Percentiles rank a stretch among this genome's conserved stretches.
These are phyloP conservation scores for Picus viridis DNA, from an alignment of 2,797 vertebrate species.

Conservation along the genomic window DNA sequence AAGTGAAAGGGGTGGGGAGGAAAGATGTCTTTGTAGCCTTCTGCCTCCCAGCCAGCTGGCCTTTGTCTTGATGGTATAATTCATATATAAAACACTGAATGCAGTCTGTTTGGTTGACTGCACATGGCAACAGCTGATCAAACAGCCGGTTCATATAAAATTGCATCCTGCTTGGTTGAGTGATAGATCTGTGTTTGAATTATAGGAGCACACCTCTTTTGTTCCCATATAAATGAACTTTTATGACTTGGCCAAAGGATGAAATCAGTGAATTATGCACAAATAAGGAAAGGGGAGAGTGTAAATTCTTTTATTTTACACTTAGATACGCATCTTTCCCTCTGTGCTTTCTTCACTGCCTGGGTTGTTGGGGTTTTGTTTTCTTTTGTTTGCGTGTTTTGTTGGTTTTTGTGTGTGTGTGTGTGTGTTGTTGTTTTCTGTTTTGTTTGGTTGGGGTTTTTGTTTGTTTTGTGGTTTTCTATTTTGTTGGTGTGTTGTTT, in stretches of 20 bases:
- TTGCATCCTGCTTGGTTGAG: constrained; percentile 34
- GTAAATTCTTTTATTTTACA: not conserved
- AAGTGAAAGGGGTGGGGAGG: not conserved
- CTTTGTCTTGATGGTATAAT: not conserved
- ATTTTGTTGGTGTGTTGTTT: too few relatives aligned
- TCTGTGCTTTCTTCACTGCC: not conserved
- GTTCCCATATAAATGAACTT: not conserved
- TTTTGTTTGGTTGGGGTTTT: too few relatives aligned
- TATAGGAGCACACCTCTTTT: constrained; percentile 33
- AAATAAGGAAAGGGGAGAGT: not conserved
- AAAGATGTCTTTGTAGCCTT: not conserved
- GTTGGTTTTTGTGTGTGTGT: too few relatives aligned
- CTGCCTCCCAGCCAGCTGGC: not conserved
- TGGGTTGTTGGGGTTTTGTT: too few relatives aligned
- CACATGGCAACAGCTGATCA: constrained; percentile 64
- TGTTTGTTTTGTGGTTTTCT: too few relatives aligned
- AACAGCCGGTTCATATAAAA: constrained; percentile 53
- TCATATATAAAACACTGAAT: not conserved
- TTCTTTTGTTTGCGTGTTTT: too few relatives aligned
- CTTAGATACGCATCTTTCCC: not conserved
- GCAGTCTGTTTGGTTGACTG: not conserved
- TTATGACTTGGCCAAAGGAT: not conserved
- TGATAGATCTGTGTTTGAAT: constrained; percentile 20
- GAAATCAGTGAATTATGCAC: not conserved
- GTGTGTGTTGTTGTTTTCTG: too few relatives aligned